Evolutionary conservation across 2,113 vertebrate genomes (phyloP), one percentile per base, ranked within the genome.

Genomic region (Porphyrio hochstetteri): DNA sequence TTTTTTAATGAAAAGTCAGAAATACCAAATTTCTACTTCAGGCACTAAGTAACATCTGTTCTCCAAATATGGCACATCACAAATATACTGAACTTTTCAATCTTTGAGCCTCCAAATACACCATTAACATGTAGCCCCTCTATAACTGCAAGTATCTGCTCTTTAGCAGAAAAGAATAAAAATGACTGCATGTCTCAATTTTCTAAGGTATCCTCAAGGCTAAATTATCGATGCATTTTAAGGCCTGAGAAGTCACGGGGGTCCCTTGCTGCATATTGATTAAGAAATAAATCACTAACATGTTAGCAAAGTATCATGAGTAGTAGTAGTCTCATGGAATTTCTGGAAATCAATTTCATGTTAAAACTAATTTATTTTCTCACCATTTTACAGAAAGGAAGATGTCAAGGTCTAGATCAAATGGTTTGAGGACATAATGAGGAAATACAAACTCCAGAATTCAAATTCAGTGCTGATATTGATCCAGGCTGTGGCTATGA

Each of bases 221-320:
- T 57, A 67, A 95, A 87, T 92, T 87, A 92, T 61, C 91, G 77
- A 76, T 25, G 29, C 68, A 23, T 92, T 94, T 89, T 60, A 89
- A 88, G 83, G 44, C 65, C 64, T 78, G 16, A 95, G 72, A 84
- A 64, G 57, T 87, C 69, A 84, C 14, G 18, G 48, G 29, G n/a
- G 77, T 85, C 74, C 29, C 78, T 84, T 84, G 65, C 74, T 92
- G 13, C 25, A 27, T 95, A 97, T 92, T 91, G 91, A 95, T 94
- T 74, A 87, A 92, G 59, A 95, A 95, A 91, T 89, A 89, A 93
- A 95, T 89, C 17, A 4, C 92, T 96, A 92, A 64, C 48, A 69
- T 93, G 89, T 95, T 93, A 95, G 61, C 44, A 87, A 95, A 89
- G 44, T 64, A 91, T 82, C 86, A 92, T 11, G 33, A 92, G 61